Conservation (phyloP, 1,140 invertebrate genomes). For the Plodia interpunctella region DNA sequence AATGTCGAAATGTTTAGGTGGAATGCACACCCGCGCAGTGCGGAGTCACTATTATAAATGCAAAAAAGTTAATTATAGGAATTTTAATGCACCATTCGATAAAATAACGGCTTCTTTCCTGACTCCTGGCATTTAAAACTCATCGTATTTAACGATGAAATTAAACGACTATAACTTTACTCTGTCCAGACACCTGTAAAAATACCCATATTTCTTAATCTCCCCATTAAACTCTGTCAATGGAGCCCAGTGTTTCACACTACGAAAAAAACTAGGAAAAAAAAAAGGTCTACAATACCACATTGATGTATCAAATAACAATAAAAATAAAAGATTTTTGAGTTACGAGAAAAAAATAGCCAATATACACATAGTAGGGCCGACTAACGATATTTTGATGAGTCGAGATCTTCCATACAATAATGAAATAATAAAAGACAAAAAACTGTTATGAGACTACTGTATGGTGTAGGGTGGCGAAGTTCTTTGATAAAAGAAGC, state of each 20-base stretch:
- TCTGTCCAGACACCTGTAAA: not conserved
- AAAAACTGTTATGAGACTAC: conserved; percentile 2
- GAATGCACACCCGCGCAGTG: too few relatives aligned
- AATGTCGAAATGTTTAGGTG: too few relatives aligned
- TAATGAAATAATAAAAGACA: conserved; percentile 7
- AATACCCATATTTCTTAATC: not conserved
- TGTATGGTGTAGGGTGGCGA: not conserved
- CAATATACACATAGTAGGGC: not conserved
- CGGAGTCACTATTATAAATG: too few relatives aligned
- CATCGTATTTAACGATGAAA: not conserved
- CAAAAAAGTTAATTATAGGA: too few relatives aligned
- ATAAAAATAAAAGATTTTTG: conserved; percentile 7
- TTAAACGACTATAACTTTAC: not conserved
- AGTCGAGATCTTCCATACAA: not conserved
- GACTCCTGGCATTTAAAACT: not conserved
- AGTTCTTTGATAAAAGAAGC: not conserved
- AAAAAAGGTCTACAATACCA: not conserved
- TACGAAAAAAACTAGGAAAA: not conserved
- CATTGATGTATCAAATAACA: conserved; percentile 4
- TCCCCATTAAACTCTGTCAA: not conserved
- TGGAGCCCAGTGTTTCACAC: not conserved
- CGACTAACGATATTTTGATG: conserved; percentile 3
- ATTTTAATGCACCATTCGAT: too few relatives aligned
- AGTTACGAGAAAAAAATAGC: conserved; percentile 7
- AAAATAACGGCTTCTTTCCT: too few relatives aligned